Base-by-base conservation (phyloP, 2,888 invertebrate species). In the Mythimna loreyi region DNA sequence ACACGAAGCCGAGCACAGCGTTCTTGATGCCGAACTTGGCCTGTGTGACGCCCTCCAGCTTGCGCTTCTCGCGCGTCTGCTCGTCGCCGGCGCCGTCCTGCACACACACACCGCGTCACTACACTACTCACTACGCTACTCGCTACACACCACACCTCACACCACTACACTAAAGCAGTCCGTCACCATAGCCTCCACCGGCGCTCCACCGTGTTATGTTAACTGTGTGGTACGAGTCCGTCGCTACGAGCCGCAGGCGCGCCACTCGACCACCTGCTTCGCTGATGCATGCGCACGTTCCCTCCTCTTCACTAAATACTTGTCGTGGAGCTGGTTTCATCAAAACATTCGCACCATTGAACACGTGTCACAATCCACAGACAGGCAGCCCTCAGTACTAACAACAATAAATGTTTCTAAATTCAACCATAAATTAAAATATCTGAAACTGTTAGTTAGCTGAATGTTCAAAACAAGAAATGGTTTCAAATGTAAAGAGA, bases 1-100 rank as follows among this genome's bases (percentile, higher is more conserved):
- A 98, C 47, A 98, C 97, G 92, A 98, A 97, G 91, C 98, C 98
- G 87, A 98, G 96, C 80, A 98, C 96, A 61, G 98, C 98, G 92
- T 98, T 98, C 92, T 98, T 97, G 86, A 97, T 97, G 86, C 97
- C 98, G 87, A 97, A 97, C 89, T 97, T 97, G 83, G 96, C 96
- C 86, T 96, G 95, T 78, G 96, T 96, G 81, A 96, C 93, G 63
- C 96, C 96, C 87, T 97, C 97, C 85, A 98, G 96, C 94, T 97
- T 97, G 94, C 98, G 97, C 93, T 98, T 98, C 90, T 98, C 98
- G 80, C 96, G 90, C 71, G 92, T 84, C 90, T 96, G 96, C 86
- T 95, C 97, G 80, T 96, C 94, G 83, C 57, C 83, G 47, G 57
- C 85, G 67, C 74, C 88, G 72, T 93, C 85, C 95, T 94, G 94